Percentiles rank a stretch among this genome's conserved stretches.
phyloP scores from a whole-genome alignment of 2,797 vertebrate species.

The Meda fulgida region DNA sequence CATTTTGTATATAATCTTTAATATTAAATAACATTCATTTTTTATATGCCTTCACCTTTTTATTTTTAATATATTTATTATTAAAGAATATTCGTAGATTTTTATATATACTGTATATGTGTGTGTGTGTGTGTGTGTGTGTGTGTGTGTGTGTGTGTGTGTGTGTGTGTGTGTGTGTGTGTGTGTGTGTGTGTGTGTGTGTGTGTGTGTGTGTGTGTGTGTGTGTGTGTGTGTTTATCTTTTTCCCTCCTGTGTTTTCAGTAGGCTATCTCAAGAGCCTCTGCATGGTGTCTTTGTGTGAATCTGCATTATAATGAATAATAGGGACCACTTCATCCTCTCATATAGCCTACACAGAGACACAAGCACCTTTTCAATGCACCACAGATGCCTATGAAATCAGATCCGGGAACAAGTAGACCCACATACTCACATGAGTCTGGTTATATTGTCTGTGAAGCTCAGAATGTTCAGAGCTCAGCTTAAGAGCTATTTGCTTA shows the following conservation, averaged over 20 bases:
- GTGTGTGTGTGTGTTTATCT: too few relatives aligned
- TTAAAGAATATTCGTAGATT: not conserved
- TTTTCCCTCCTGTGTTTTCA: conserved; percentile 27
- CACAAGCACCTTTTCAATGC: not conserved
- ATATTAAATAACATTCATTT: not conserved
- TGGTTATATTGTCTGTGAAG: not conserved
- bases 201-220: too few relatives aligned
- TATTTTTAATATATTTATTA: not conserved
- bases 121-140: too few relatives aligned
- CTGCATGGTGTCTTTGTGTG: conserved; percentile 21
- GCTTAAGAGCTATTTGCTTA: conserved; percentile 7
- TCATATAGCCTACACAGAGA: not conserved
- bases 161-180: too few relatives aligned
- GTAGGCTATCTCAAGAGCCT: not conserved
- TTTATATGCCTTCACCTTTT: too few relatives aligned
- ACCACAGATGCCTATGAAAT: conserved; percentile 9
- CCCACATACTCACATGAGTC: not conserved
- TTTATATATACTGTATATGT: too few relatives aligned
- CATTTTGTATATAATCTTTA: not conserved
- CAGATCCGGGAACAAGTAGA: not conserved
- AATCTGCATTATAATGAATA: conserved; percentile 19
- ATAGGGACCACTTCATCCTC: conserved; percentile 26
- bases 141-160: too few relatives aligned
- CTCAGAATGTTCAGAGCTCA: not conserved
- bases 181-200: too few relatives aligned